phyloP scores from a whole-genome alignment of 2,797 vertebrate species.

The Rhynchonycteris naso region DNA sequence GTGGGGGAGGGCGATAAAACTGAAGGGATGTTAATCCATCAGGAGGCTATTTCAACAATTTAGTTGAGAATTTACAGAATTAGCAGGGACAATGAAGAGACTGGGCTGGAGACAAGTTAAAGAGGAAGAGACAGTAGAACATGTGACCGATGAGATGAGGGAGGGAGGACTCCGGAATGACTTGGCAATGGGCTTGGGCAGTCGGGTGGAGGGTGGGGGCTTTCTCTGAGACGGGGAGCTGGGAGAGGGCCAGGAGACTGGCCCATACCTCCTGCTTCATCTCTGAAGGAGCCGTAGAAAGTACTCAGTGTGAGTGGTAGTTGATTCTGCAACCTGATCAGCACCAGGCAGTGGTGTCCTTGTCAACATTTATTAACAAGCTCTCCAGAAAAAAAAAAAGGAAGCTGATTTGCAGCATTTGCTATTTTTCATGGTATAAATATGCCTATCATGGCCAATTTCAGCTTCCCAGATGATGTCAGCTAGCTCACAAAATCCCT shows the following conservation, averaged over 20 bases:
- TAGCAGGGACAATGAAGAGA: not conserved
- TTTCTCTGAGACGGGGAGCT: not conserved
- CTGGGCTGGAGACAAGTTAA: not conserved
- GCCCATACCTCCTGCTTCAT: not conserved
- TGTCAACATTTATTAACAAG: not conserved
- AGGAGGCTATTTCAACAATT: not conserved
- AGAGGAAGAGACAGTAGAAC: not conserved
- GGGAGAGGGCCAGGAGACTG: not conserved
- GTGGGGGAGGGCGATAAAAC: not conserved
- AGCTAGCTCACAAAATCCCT: not conserved
- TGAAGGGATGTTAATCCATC: not conserved
- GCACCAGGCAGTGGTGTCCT: not conserved
- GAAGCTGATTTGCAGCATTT: not conserved
- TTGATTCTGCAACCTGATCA: not conserved
- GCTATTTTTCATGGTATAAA: not conserved
- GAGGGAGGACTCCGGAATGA: not conserved
- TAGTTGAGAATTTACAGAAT: not conserved
- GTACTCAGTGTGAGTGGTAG: not conserved
- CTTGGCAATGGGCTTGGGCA: not conserved
- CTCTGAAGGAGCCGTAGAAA: not conserved
- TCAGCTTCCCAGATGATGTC: not conserved
- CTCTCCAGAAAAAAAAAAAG: not conserved
- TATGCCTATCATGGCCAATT: not conserved
- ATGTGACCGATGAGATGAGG: not conserved
- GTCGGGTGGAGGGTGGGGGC: not conserved